A percentile compares a stretch with the other conserved stretches of the same genome.
phyloP scores from a whole-genome alignment of 2,113 vertebrate species.

The Ophiodon elongatus region DNA sequence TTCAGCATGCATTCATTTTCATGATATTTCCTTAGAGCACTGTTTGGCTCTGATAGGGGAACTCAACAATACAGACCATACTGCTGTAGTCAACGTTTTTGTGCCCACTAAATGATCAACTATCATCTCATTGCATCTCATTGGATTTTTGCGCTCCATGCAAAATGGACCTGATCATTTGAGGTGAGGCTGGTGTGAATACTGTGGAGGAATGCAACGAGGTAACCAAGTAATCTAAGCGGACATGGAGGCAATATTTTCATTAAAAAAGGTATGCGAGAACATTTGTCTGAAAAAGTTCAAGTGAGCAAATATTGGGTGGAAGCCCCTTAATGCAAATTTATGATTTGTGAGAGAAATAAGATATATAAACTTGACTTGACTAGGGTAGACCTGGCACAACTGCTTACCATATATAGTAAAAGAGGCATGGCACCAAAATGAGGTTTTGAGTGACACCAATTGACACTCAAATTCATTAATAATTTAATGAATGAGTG shows the following conservation, averaged over 20 bases:
- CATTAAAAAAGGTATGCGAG: not conserved
- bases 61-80: slow-evolving; percentile 44
- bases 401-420: slow-evolving; percentile 12
- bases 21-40: slow-evolving; percentile 27
- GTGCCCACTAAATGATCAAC: slow-evolving; percentile 34
- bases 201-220: not conserved
- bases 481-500: not conserved
- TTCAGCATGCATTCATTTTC: slow-evolving; percentile 1
- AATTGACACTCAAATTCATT: not conserved
- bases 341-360: not conserved
- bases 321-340: not conserved
- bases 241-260: not conserved
- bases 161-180: slow-evolving; percentile 15
- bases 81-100: slow-evolving; percentile 15
- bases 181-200: not conserved
- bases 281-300: not conserved
- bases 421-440: not conserved
- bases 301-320: not conserved
- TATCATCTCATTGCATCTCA: slow-evolving; percentile 40
- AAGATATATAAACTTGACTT: not conserved
- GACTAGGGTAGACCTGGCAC: not conserved
- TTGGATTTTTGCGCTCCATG: slow-evolving; percentile 40
- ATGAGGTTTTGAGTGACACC: not conserved
- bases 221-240: not conserved
- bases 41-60: slow-evolving; percentile 36